Evolutionary conservation across 92 coral and sea anemone genomes (phyloP).

Genomic region (Porites evermanni): DNA sequence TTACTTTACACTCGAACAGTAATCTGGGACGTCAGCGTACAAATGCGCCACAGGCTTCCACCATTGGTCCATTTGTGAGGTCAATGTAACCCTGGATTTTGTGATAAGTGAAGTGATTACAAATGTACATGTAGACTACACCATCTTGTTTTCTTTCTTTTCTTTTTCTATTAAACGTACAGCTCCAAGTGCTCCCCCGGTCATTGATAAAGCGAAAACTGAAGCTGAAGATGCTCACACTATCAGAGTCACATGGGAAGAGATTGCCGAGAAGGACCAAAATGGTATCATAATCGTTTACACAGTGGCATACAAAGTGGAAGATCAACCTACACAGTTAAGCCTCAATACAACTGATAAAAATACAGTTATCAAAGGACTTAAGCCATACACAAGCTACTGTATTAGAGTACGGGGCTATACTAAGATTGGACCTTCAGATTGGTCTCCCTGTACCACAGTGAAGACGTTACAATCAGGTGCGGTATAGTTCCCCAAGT

Average conservation of each 20-base stretch:
- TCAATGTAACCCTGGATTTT: no score
- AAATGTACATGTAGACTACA: no score
- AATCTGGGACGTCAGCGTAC: no score
- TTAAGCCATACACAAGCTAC: constrained; percentile 58
- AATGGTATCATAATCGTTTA: constrained; percentile 70
- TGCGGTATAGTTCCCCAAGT: not conserved
- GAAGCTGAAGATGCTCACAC: constrained; percentile 74
- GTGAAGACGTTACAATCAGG: constrained; percentile 56
- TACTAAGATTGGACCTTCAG: constrained; percentile 59
- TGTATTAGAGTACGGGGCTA: constrained; percentile 67
- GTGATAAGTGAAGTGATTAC: no score
- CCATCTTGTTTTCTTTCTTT: no score
- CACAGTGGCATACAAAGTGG: constrained; percentile 45
- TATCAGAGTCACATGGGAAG: constrained; percentile 62
- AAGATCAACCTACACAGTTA: not conserved
- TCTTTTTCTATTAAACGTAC: not conserved
- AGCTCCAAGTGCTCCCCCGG: constrained; percentile 66
- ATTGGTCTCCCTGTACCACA: not conserved
- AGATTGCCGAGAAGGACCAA: constrained; percentile 29
- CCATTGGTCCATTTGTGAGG: no score
- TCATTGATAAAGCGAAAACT: constrained; percentile 9
- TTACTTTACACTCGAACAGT: no score
- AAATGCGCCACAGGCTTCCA: no score
- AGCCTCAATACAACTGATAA: constrained; percentile 28
- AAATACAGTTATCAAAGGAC: constrained; percentile 32